Conservation (phyloP, 1,140 invertebrate species). For the Polyergus mexicanus region DNA sequence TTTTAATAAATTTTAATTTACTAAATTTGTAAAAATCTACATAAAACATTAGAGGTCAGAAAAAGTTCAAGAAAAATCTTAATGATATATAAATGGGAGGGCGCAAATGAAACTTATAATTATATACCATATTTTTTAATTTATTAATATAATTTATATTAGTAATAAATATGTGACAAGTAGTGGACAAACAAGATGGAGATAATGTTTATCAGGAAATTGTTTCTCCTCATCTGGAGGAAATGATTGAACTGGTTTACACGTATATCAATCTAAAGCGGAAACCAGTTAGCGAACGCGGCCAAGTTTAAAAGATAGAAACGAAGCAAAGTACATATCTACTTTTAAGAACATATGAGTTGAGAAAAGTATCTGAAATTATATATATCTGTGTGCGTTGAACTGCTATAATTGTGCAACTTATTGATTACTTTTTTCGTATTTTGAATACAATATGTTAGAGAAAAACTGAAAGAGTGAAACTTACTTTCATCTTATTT, state of each 20-base stretch:
- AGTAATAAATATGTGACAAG: background rate
- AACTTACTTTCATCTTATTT: background rate
- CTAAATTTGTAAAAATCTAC: slow-evolving; percentile 7
- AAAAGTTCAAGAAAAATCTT: background rate
- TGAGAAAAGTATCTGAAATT: background rate
- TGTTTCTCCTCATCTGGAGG: background rate
- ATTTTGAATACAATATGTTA: background rate
- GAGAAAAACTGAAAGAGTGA: background rate
- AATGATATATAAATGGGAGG: background rate
- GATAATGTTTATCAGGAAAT: slow-evolving; percentile 25
- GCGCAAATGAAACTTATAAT: background rate
- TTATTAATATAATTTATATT: slow-evolving; percentile 24
- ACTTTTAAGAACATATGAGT: background rate
- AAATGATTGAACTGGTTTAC: slow-evolving; percentile 33
- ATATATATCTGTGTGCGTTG: background rate
- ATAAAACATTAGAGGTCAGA: background rate
- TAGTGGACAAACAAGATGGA: background rate
- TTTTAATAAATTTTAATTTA: background rate
- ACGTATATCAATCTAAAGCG: background rate
- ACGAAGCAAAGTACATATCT: background rate
- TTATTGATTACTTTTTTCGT: slow-evolving; percentile 8
- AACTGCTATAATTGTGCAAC: background rate
- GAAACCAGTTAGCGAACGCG: slow-evolving; percentile 16
- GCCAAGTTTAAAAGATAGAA: slow-evolving; percentile 5
- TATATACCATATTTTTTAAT: background rate